Evolutionary conservation across 2,888 invertebrate genomes (phyloP).

Genomic region (Ophioninae sp.): DNA sequence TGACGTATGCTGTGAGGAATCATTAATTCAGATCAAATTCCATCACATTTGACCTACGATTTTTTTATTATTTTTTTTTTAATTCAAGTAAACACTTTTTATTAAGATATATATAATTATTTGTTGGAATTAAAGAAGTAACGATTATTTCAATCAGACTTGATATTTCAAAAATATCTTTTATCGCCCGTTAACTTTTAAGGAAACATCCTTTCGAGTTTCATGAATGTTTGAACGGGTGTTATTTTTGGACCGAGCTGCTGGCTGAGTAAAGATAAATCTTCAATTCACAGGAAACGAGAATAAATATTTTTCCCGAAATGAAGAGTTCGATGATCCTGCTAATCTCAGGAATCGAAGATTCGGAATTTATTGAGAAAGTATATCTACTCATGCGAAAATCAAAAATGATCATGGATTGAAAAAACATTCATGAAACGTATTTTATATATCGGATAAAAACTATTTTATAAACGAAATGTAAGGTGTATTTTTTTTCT

Average conservation of each 20-base stretch:
- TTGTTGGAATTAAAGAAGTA: not conserved
- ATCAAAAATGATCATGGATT: not conserved
- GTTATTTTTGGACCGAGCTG: no score
- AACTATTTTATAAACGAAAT: no score
- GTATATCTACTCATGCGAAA: not conserved
- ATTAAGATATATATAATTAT: not conserved
- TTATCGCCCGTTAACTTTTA: not conserved
- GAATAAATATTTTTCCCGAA: no score
- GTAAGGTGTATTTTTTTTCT: no score
- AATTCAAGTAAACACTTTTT: not conserved
- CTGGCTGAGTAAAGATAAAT: no score
- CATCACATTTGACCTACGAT: not conserved
- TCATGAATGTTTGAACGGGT: not conserved
- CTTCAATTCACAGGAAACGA: no score
- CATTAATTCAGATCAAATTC: not conserved
- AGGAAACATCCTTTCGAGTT: not conserved
- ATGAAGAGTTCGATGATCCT: no score
- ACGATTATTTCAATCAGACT: not conserved
- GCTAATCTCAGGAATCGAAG: no score
- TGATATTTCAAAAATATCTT: not conserved
- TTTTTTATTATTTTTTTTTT: not conserved
- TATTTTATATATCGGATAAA: no score
- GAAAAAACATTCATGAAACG: not conserved
- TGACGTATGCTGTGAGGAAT: conserved; percentile 10
- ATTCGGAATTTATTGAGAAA: not conserved